phyloP scores from a whole-genome alignment of 2,113 vertebrate genomes.

The Grantiella picta region DNA sequence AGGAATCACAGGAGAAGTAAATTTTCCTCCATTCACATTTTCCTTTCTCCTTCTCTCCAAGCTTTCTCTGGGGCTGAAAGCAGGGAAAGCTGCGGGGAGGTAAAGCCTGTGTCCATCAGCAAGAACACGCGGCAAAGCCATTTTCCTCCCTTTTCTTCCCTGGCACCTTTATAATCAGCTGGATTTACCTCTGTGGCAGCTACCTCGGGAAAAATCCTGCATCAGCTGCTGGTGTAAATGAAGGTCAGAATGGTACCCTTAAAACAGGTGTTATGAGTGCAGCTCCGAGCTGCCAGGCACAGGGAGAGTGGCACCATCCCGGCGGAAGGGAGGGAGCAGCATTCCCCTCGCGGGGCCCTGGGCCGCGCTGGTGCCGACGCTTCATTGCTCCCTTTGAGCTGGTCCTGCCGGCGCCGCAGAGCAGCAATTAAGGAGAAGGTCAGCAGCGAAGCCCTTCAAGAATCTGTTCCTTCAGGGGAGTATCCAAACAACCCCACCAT shows the following conservation, averaged over 20 bases:
- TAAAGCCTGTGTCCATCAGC: background rate
- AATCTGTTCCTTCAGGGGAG: constrained; percentile 36
- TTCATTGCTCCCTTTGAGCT: constrained; percentile 24
- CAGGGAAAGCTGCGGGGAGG: background rate
- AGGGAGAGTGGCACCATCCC: background rate
- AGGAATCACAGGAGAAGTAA: background rate
- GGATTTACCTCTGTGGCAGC: background rate
- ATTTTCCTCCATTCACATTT: background rate
- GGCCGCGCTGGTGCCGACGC: background rate
- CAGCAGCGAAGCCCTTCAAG: background rate
- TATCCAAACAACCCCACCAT: constrained; percentile 22
- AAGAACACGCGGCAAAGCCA: accelerated
- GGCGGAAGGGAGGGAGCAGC: background rate
- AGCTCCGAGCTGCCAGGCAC: background rate
- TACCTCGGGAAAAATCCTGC: background rate
- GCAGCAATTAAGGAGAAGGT: constrained; percentile 22
- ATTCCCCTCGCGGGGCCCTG: background rate
- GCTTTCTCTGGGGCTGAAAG: background rate
- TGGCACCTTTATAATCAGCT: background rate
- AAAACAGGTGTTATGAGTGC: background rate
- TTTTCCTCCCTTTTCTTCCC: background rate
- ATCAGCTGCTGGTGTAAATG: accelerated
- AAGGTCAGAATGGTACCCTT: background rate
- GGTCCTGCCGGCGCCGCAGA: background rate
- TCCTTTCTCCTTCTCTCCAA: background rate